Percentiles rank a stretch among this genome's conserved stretches.
Evolutionary conservation across 2,113 vertebrate genomes (phyloP).

Genomic region (Elephas maximus): DNA sequence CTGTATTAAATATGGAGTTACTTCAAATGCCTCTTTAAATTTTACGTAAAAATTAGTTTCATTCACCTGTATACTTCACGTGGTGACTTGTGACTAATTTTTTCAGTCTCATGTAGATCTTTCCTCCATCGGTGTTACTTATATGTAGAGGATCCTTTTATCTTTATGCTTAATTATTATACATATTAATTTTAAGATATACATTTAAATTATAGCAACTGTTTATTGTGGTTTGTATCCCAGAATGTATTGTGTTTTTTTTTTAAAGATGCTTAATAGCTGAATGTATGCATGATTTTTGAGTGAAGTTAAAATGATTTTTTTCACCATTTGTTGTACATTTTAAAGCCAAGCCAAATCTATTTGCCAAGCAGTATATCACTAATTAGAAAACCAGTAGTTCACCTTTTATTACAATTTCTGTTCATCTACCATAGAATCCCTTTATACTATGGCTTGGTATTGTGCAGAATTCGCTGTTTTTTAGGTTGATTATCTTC

Average conservation of each 20-base stretch:
- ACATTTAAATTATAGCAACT: slow-evolving; percentile 79
- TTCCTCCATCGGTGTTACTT: slow-evolving; percentile 71
- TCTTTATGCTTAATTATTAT: slow-evolving; percentile 84
- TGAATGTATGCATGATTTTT: slow-evolving; percentile 83
- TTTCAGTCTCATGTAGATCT: slow-evolving; percentile 74
- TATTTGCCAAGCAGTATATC: slow-evolving; percentile 80
- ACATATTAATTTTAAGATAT: slow-evolving; percentile 80
- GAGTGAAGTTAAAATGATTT: slow-evolving; percentile 80
- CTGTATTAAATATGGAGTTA: slow-evolving; percentile 73
- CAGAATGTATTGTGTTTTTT: slow-evolving; percentile 80
- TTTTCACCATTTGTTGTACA: slow-evolving; percentile 59
- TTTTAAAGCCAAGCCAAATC: slow-evolving; percentile 83
- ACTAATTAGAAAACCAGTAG: slow-evolving; percentile 69
- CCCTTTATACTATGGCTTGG: slow-evolving; percentile 62
- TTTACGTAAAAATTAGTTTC: slow-evolving; percentile 73
- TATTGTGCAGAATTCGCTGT: slow-evolving; percentile 54
- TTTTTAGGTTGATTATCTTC: slow-evolving; percentile 53
- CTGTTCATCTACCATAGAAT: slow-evolving; percentile 64
- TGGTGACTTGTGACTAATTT: slow-evolving; percentile 72
- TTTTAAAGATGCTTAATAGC: slow-evolving; percentile 68
- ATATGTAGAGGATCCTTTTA: slow-evolving; percentile 76
- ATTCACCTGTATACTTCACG: slow-evolving; percentile 79
- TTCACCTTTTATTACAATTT: slow-evolving; percentile 59
- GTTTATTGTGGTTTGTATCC: slow-evolving; percentile 82
- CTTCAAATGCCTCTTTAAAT: slow-evolving; percentile 76